Percentiles rank a stretch among this genome's conserved stretches.
Conservation (phyloP, 1,140 invertebrate genomes). For the Diorhabda carinulata region DNA sequence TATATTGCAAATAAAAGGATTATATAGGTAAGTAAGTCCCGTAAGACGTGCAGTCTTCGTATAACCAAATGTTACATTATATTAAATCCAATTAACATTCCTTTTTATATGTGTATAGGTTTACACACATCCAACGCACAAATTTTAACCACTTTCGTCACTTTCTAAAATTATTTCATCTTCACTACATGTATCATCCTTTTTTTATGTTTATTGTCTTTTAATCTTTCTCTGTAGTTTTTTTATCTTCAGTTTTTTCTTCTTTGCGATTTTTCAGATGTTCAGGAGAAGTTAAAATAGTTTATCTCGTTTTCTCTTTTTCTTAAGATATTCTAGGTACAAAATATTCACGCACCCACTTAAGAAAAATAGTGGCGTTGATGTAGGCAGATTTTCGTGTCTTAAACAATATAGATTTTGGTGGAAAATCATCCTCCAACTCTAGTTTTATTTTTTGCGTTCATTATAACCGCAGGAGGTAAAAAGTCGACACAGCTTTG, state of each 20-base stretch:
- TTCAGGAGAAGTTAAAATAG: slow-evolving; percentile 2
- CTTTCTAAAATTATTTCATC: slow-evolving; percentile 1
- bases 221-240: not conserved
- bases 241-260: slow-evolving; percentile 5
- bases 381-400: slow-evolving; percentile 45
- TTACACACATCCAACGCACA: not conserved
- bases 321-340: slow-evolving; percentile 38
- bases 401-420: slow-evolving; percentile 41
- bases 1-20: slow-evolving; percentile 69
- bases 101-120: slow-evolving; percentile 3
- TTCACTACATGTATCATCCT: not conserved
- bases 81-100: slow-evolving; percentile 5
- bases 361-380: slow-evolving; percentile 42
- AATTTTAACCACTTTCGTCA: not conserved
- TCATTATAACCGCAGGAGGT: slow-evolving; percentile 39
- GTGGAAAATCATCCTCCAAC: slow-evolving; percentile 41
- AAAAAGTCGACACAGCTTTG: slow-evolving; percentile 42
- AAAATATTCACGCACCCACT: slow-evolving; percentile 41
- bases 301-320: slow-evolving; percentile 23
- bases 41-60: slow-evolving; percentile 2
- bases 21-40: slow-evolving; percentile 52
- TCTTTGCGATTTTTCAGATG: slow-evolving; percentile 4
- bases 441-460: slow-evolving; percentile 45
- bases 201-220: not conserved
- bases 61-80: not conserved